Conservation (phyloP, 2,888 invertebrate genomes). For the Sesamia inferens region DNA sequence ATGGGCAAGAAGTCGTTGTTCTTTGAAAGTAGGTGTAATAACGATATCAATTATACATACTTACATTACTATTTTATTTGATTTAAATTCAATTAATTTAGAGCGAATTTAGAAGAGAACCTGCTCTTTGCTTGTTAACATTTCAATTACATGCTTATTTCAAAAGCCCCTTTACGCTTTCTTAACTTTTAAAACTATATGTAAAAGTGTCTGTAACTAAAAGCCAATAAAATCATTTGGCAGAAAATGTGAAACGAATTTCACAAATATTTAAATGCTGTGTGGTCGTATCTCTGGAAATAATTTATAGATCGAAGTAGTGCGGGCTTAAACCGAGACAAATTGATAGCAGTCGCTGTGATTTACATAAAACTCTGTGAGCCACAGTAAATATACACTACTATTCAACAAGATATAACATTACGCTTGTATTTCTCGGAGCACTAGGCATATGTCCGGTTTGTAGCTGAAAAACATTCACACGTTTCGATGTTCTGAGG, state of each 20-base stretch:
- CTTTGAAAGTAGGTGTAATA: not conserved
- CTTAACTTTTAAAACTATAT: conserved; percentile 10
- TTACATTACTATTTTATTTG: not conserved
- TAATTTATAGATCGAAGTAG: conserved; percentile 27
- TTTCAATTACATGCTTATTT: conserved; percentile 11
- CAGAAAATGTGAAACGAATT: conserved; percentile 26
- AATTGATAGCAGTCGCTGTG: conserved; percentile 28
- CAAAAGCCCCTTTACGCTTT: conserved; percentile 8
- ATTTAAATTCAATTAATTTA: not conserved
- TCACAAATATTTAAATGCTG: conserved; percentile 34
- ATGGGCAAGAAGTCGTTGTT: not conserved
- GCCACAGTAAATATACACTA: not conserved
- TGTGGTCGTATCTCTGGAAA: conserved; percentile 31
- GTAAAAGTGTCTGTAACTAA: conserved; percentile 19
- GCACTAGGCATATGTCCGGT: not conserved
- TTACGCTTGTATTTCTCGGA: not conserved
- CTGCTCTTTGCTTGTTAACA: not conserved
- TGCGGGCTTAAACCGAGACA: conserved; percentile 5
- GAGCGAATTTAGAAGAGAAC: not conserved
- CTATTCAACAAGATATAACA: too few species aligned
- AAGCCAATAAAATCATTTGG: conserved; percentile 23
- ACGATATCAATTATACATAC: not conserved
- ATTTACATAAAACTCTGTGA: conserved; percentile 1
- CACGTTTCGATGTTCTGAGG: not conserved
- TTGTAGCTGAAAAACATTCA: not conserved